Percentiles rank a stretch among this genome's conserved stretches.
phyloP scores from a whole-genome alignment of 2,888 invertebrate genomes.

The Vanessa cardui region DNA sequence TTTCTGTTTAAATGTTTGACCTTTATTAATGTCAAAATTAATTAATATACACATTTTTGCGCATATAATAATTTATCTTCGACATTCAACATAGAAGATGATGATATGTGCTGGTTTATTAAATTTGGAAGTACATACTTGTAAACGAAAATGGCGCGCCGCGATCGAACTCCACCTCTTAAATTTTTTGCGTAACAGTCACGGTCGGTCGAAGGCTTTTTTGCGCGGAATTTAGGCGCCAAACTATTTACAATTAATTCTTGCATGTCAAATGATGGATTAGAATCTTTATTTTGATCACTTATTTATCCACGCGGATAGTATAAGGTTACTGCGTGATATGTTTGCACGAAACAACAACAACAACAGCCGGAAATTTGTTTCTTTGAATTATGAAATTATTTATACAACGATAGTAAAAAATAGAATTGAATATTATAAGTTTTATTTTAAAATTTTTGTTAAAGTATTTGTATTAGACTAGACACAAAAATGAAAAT shows the following conservation, averaged over 20 bases:
- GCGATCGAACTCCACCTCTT: conserved; percentile 28
- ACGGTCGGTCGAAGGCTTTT: conserved; percentile 76
- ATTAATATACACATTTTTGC: background rate
- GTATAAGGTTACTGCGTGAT: conserved; percentile 35
- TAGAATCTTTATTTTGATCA: conserved; percentile 32
- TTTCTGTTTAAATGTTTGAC: background rate
- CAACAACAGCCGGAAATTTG: background rate
- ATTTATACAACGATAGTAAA: too few relatives aligned
- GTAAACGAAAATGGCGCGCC: conserved; percentile 17
- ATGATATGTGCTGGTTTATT: conserved; percentile 1
- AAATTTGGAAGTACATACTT: conserved; percentile 3
- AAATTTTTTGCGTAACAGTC: conserved; percentile 65
- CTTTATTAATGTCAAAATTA: background rate
- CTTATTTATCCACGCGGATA: conserved; percentile 30
- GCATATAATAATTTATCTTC: background rate
- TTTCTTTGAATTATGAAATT: background rate
- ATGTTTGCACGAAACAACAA: background rate
- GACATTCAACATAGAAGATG: conserved; percentile 7
- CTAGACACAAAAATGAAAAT: too few relatives aligned
- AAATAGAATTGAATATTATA: too few relatives aligned
- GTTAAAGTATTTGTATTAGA: too few relatives aligned
- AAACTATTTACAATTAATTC: conserved; percentile 42
- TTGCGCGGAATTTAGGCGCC: conserved; percentile 80
- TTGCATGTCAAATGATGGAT: conserved; percentile 33
- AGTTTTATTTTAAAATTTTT: too few relatives aligned